A percentile compares a stretch with the other conserved stretches of the same genome.
phyloP scores from a whole-genome alignment of 2,113 vertebrate species.

The Stercorarius parasiticus region DNA sequence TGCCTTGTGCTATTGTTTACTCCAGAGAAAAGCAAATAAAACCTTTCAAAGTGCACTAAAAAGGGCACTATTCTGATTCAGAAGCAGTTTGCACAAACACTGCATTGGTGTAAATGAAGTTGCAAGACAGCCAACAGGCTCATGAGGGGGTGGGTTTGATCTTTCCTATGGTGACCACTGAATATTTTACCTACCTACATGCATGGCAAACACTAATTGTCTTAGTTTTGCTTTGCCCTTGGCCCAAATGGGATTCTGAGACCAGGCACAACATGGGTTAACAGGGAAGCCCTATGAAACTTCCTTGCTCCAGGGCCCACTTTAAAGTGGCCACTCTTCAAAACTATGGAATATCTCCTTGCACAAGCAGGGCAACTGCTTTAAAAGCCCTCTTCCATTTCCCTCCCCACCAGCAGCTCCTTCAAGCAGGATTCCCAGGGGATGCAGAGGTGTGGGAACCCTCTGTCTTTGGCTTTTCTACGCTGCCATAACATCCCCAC shows the following conservation, averaged over 20 bases:
- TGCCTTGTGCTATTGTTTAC: background rate
- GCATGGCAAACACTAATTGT: background rate
- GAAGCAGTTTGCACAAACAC: background rate
- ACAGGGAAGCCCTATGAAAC: background rate
- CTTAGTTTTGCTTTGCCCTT: background rate
- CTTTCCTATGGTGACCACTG: background rate
- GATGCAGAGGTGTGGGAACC: background rate
- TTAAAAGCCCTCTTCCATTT: background rate
- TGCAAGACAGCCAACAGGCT: background rate
- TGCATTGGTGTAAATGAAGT: background rate
- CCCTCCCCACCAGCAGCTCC: background rate
- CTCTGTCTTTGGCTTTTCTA: background rate
- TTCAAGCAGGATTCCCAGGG: background rate
- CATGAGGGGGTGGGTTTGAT: background rate
- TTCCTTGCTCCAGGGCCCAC: background rate
- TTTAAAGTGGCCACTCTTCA: background rate
- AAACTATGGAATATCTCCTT: background rate
- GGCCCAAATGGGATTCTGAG: background rate
- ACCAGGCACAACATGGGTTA: fast-evolving
- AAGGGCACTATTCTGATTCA: background rate
- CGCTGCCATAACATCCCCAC: fast-evolving
- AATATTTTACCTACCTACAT: background rate
- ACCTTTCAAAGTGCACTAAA: background rate
- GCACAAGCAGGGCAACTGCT: background rate
- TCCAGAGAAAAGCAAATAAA: background rate